Evolutionary conservation across 2,797 vertebrate genomes (phyloP).

Genomic region (Argyrosomus regius): DNA sequence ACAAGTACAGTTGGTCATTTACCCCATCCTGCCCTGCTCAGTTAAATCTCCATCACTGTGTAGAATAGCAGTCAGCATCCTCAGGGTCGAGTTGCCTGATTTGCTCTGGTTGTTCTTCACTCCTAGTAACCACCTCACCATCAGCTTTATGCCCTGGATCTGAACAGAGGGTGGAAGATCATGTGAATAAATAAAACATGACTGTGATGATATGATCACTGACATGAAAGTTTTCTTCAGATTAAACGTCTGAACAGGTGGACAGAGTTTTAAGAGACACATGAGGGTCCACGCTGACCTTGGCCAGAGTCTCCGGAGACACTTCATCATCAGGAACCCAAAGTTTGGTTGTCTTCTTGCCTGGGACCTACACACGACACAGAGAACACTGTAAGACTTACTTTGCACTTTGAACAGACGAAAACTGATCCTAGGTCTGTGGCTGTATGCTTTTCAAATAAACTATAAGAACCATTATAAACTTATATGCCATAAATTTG

Average conservation of each 20-base stretch:
- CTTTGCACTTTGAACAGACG: not conserved
- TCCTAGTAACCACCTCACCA: conserved; percentile 98
- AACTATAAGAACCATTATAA: not conserved
- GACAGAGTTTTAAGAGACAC: not conserved
- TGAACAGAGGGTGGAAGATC: conserved; percentile 41
- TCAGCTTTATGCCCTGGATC: conserved; percentile 99
- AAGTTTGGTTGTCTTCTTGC: conserved; percentile 98
- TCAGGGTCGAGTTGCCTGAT: conserved; percentile 96
- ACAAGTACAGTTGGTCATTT: conserved; percentile 26
- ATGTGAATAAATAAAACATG: not conserved
- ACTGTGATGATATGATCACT: not conserved
- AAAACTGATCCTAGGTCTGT: not conserved
- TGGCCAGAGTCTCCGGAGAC: conserved; percentile 95
- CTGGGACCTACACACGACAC: conserved; percentile 87
- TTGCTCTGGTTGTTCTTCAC: conserved; percentile 99
- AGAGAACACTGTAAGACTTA: not conserved
- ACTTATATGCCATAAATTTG: not conserved
- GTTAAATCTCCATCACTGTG: conserved; percentile 98
- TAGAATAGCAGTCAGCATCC: conserved; percentile 95
- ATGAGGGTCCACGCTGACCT: conserved; percentile 83
- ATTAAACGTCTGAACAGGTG: not conserved
- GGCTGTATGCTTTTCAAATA: not conserved
- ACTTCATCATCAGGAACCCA: conserved; percentile 98
- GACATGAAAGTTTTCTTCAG: not conserved
- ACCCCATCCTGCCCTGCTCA: conserved; percentile 97